These are phyloP conservation scores for Ophonus ardosiacus DNA, from an alignment of 2,888 invertebrate genomes.

Conservation along the genomic window DNA sequence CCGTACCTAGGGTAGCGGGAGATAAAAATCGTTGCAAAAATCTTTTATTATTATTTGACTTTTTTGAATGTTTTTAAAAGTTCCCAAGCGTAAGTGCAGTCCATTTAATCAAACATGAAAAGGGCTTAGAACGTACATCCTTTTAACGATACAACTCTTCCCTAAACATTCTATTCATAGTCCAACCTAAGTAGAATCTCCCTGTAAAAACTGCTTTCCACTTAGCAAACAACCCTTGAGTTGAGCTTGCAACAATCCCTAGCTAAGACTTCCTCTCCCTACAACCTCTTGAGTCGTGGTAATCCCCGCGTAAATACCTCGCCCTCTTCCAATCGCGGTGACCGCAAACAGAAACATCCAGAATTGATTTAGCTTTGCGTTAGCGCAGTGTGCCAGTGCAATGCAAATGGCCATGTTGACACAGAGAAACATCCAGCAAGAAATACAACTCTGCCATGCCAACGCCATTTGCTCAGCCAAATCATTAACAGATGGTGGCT, in stretches of 20 bases:
- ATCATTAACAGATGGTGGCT: constrained; percentile 45
- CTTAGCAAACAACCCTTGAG: constrained; percentile 1
- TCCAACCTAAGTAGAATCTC: background rate
- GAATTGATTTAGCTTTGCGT: constrained; percentile 33
- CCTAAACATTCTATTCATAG: background rate
- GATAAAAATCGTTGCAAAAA: too few relatives aligned
- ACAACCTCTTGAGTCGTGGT: background rate
- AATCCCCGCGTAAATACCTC: constrained; percentile 12
- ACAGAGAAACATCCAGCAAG: constrained; percentile 9
- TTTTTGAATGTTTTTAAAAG: too few relatives aligned
- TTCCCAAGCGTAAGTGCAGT: too few relatives aligned
- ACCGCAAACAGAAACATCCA: constrained; percentile 39
- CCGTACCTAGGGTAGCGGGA: too few relatives aligned
- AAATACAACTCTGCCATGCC: background rate
- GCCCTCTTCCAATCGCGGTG: constrained; percentile 32
- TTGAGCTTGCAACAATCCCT: background rate
- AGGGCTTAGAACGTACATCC: background rate
- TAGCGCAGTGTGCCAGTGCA: background rate
- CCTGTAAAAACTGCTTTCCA: background rate
- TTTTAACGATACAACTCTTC: background rate
- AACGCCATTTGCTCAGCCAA: constrained; percentile 31
- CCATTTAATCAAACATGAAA: too few relatives aligned
- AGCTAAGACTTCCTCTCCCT: background rate
- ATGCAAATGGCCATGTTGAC: constrained; percentile 39
- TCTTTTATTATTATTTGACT: too few relatives aligned